Evolutionary conservation across 2,113 vertebrate species (phyloP).

Genomic region (Eurystomus gularis): DNA sequence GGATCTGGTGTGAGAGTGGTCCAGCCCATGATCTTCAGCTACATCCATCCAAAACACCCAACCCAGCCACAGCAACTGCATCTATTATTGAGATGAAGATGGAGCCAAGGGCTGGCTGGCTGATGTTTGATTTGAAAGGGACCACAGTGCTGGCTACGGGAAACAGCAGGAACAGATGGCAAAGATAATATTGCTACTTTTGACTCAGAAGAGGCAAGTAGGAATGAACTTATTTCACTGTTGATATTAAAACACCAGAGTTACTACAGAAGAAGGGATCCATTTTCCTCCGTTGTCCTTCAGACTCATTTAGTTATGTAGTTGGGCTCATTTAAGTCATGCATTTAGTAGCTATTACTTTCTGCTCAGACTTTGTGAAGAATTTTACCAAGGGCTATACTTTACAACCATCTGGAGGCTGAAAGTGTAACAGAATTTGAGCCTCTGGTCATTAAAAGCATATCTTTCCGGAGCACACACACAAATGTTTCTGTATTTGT

Average conservation of each 20-base stretch:
- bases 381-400: not conserved
- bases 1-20: not conserved
- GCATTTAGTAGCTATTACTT: not conserved
- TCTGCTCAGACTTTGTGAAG: not conserved
- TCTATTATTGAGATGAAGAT: not conserved
- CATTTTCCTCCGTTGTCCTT: not conserved
- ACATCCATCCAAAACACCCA: not conserved
- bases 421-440: not conserved
- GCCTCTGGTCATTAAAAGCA: not conserved
- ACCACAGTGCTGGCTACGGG: not conserved
- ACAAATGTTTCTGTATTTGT: not conserved
- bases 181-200: not conserved
- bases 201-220: not conserved
- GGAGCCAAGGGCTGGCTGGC: not conserved
- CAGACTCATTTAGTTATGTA: not conserved
- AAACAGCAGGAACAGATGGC: not conserved
- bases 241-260: not conserved
- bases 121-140: not conserved
- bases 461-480: not conserved
- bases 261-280: not conserved
- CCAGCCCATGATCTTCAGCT: not conserved
- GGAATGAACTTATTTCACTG: not conserved
- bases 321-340: not conserved
- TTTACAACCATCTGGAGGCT: not conserved
- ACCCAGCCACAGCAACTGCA: not conserved